Evolutionary conservation across 2,113 vertebrate species (phyloP).

Genomic region (Chionis minor): DNA sequence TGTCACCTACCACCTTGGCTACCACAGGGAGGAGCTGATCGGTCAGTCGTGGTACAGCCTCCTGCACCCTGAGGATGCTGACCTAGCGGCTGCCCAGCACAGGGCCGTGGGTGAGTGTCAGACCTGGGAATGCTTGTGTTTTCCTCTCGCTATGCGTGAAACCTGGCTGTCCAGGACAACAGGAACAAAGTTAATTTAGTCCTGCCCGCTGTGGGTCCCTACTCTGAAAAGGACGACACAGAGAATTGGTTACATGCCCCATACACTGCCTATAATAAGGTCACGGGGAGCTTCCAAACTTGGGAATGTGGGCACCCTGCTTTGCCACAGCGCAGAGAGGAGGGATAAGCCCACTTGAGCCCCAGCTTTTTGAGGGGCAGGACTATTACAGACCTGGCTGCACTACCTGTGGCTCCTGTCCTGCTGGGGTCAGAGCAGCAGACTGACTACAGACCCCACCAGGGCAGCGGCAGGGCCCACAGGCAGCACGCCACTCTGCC

Average conservation of each 20-base stretch:
- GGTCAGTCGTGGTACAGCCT: constrained; percentile 85
- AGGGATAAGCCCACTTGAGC: fast-evolving
- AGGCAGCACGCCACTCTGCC: neutral
- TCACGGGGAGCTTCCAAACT: neutral
- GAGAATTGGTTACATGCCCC: fast-evolving
- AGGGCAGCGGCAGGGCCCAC: neutral
- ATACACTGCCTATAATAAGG: fast-evolving
- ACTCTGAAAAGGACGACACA: neutral
- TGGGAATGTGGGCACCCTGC: fast-evolving
- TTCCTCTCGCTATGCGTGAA: neutral
- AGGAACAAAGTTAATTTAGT: fast-evolving
- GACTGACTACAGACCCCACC: fast-evolving
- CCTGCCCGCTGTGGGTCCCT: neutral
- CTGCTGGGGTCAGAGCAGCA: neutral
- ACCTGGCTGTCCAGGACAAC: neutral
- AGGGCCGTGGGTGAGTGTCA: constrained; percentile 75
- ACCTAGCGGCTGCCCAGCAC: constrained; percentile 66
- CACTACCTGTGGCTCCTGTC: fast-evolving
- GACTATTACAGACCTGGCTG: fast-evolving
- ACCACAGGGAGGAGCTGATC: constrained; percentile 71
- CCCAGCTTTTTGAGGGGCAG: neutral
- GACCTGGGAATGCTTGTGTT: fast-evolving
- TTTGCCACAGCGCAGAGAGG: neutral
- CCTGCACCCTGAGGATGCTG: constrained; percentile 80
- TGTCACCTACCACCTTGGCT: constrained; percentile 78